Percentiles rank a stretch among this genome's conserved stretches.
These are phyloP conservation scores for Malacoctenus gilli DNA, from an alignment of 2,797 vertebrate species.

Conservation along the genomic window DNA sequence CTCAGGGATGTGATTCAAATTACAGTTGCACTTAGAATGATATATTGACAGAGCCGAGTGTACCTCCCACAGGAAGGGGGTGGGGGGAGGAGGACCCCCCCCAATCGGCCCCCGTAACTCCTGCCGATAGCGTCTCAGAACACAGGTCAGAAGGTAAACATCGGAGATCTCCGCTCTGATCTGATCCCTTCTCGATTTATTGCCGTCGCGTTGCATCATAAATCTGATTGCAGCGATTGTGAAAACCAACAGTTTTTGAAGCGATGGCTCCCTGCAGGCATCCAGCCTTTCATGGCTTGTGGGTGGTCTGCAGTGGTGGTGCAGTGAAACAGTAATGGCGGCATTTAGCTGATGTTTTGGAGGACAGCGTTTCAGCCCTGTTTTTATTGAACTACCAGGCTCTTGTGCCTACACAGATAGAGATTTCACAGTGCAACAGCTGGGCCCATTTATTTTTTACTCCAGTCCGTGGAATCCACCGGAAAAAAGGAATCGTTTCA, in stretches of 20 bases:
- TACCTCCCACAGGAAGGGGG: too few relatives aligned
- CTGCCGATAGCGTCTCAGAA: not conserved
- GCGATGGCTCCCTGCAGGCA: slow-evolving; percentile 11
- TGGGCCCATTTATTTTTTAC: slow-evolving; percentile 7
- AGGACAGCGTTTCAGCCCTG: slow-evolving; percentile 17
- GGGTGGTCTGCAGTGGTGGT: slow-evolving; percentile 12
- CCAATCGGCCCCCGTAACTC: too few relatives aligned
- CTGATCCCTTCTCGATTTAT: slow-evolving; percentile 16
- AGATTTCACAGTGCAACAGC: slow-evolving; percentile 24
- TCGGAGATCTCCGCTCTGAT: slow-evolving; percentile 4
- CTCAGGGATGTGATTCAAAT: too few relatives aligned
- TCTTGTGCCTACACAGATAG: slow-evolving; percentile 7
- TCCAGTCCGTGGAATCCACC: slow-evolving; percentile 10
- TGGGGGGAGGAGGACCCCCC: too few relatives aligned
- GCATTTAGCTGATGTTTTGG: slow-evolving; percentile 35
- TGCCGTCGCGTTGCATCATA: slow-evolving; percentile 32
- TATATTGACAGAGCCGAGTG: too few relatives aligned
- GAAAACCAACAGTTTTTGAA: slow-evolving; percentile 23
- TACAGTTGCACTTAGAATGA: too few relatives aligned
- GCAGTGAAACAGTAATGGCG: slow-evolving; percentile 20
- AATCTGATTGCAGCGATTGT: slow-evolving; percentile 17
- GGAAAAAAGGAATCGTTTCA: too few relatives aligned
- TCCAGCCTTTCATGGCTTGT: slow-evolving; percentile 2
- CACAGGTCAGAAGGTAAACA: not conserved
- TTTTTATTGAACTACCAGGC: slow-evolving; percentile 1